A percentile compares a stretch with the other conserved stretches of the same genome.
Conservation (phyloP, 1,140 invertebrate species). For the Campoletis sonorensis region DNA sequence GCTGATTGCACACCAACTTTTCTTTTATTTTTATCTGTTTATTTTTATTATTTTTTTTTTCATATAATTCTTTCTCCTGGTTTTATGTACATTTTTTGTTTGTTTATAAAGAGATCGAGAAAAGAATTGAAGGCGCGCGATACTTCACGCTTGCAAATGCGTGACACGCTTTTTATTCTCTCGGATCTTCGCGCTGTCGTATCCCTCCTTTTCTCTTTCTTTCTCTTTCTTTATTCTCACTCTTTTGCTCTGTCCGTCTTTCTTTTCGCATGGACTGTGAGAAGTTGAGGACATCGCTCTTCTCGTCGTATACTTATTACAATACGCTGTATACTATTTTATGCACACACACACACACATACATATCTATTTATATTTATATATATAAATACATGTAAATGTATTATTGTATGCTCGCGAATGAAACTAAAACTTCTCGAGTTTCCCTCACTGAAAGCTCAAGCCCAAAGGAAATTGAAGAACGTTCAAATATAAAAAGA, state of each 20-base stretch:
- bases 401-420: neutral
- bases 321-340: constrained; percentile 13
- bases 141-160: constrained; percentile 36
- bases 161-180: constrained; percentile 39
- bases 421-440: constrained; percentile 38
- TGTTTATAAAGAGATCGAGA: neutral
- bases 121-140: constrained; percentile 9
- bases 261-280: constrained; percentile 24
- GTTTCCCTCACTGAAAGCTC: constrained; percentile 18
- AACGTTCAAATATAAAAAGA: neutral
- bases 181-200: constrained; percentile 23
- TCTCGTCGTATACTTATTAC: constrained; percentile 39
- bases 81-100: neutral
- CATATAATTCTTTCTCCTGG: neutral
- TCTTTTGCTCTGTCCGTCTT: neutral
- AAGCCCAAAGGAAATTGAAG: constrained; percentile 19
- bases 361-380: neutral
- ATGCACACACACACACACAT: neutral
- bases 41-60: neutral
- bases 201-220: neutral
- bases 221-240: constrained; percentile 4
- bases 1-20: no score
- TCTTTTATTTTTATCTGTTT: no score
- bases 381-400: neutral
- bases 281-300: constrained; percentile 42